Conservation (phyloP, 1,140 invertebrate genomes). For the Orchestia grillus region DNA sequence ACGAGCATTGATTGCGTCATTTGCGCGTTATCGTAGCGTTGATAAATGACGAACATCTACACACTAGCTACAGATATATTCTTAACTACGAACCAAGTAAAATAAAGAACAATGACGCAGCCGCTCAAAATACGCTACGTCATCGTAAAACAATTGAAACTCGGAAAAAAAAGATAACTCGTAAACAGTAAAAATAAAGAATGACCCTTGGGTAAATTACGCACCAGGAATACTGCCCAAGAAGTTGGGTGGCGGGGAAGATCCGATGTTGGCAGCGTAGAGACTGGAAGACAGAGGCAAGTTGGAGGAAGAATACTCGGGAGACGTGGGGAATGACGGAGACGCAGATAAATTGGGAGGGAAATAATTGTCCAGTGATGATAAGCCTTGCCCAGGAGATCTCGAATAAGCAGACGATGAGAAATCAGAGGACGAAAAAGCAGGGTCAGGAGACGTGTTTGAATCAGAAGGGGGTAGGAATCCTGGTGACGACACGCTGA, state of each 20-base stretch:
- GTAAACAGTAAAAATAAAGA: not conserved
- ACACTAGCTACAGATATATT: not conserved
- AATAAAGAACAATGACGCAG: not conserved
- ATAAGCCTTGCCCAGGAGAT: constrained; percentile 5
- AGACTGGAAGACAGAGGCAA: constrained; percentile 26
- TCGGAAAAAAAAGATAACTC: too few relatives aligned
- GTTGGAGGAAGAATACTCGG: constrained; percentile 43
- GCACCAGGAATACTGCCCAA: constrained; percentile 47
- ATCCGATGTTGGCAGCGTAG: constrained; percentile 35
- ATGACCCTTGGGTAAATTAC: not conserved
- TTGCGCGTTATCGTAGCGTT: not conserved
- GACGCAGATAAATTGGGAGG: constrained; percentile 42
- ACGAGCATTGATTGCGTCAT: not conserved
- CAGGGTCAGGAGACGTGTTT: constrained; percentile 47
- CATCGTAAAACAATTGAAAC: not conserved
- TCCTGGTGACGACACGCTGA: constrained; percentile 31
- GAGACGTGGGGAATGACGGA: constrained; percentile 27
- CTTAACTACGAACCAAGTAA: not conserved
- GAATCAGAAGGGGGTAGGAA: constrained; percentile 11
- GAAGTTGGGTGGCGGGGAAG: constrained; percentile 24
- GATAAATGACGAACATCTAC: not conserved
- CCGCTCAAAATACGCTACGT: not conserved
- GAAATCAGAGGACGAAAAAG: constrained; percentile 15
- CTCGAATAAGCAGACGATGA: constrained; percentile 30
- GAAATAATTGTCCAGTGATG: constrained; percentile 17